Evolutionary conservation across 2,113 vertebrate genomes (phyloP).

Genomic region (Polypterus senegalus): DNA sequence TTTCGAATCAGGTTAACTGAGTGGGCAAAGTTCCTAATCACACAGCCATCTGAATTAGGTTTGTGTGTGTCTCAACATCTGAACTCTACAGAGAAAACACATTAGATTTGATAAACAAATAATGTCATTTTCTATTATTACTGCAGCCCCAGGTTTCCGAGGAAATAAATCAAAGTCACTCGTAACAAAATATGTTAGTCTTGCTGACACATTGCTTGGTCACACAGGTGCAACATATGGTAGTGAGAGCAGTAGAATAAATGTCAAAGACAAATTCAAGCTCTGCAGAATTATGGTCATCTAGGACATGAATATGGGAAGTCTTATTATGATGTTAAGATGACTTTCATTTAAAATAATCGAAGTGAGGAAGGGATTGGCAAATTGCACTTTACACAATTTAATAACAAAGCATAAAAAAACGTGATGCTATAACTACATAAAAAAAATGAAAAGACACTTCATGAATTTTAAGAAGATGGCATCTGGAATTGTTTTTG

Average conservation of each 20-base stretch:
- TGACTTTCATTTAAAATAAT: too few species aligned
- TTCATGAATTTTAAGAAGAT: too few species aligned
- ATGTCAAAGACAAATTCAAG: conserved; percentile 34
- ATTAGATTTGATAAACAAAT: conserved; percentile 80
- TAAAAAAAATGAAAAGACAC: too few species aligned
- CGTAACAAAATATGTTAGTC: conserved; percentile 44
- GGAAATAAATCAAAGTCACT: conserved; percentile 83
- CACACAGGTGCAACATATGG: conserved; percentile 52
- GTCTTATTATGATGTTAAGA: background rate
- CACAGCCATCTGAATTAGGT: conserved; percentile 58
- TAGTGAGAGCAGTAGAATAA: conserved; percentile 21
- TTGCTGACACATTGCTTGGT: conserved; percentile 56
- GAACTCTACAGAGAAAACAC: conserved; percentile 54
- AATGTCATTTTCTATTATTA: conserved; percentile 81
- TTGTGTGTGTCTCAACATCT: conserved; percentile 55
- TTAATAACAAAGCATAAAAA: too few species aligned
- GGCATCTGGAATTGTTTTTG: background rate
- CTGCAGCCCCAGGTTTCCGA: conserved; percentile 73
- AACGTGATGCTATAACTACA: too few species aligned
- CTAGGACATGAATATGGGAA: conserved; percentile 27
- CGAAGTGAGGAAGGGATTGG: too few species aligned
- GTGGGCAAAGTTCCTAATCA: conserved; percentile 44
- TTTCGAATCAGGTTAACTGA: conserved; percentile 39
- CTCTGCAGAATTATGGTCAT: conserved; percentile 38
- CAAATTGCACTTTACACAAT: too few species aligned